Evolutionary conservation across 2,888 invertebrate genomes (phyloP).

Genomic region (Eudemis profundana): DNA sequence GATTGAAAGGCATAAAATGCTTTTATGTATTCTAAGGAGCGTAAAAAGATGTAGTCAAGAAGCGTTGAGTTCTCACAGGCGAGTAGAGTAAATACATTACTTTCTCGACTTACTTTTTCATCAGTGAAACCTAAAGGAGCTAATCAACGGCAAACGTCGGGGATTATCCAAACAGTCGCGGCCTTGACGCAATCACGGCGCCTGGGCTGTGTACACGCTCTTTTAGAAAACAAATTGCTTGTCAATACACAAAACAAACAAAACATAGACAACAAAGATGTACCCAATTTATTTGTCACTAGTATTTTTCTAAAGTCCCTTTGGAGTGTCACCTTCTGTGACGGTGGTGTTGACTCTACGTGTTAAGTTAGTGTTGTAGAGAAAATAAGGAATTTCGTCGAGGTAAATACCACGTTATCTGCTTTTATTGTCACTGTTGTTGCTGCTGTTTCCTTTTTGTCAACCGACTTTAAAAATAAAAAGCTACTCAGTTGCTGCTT

Average conservation of each 20-base stretch:
- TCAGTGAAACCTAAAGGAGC: slow-evolving; percentile 39
- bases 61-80: background rate
- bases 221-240: slow-evolving; percentile 43
- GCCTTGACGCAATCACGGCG: slow-evolving; percentile 39
- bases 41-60: background rate
- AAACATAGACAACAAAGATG: slow-evolving; percentile 44
- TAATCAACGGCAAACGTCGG: slow-evolving; percentile 41
- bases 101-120: slow-evolving; percentile 32
- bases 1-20: background rate
- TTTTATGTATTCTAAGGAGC: background rate
- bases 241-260: slow-evolving; percentile 44
- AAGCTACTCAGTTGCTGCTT: no score
- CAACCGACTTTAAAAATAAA: background rate
- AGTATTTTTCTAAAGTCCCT: slow-evolving; percentile 44
- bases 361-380: slow-evolving; percentile 38
- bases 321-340: slow-evolving; percentile 41
- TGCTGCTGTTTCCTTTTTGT: background rate
- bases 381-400: slow-evolving; percentile 23
- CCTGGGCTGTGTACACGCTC: slow-evolving; percentile 38
- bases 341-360: slow-evolving; percentile 38
- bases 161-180: slow-evolving; percentile 42
- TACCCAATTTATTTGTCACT: slow-evolving; percentile 43
- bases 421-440: slow-evolving; percentile 23
- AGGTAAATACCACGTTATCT: slow-evolving; percentile 30
- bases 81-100: slow-evolving; percentile 14